Conservation (phyloP, 2,888 invertebrate species). For the Neuroscelio doddi region DNA sequence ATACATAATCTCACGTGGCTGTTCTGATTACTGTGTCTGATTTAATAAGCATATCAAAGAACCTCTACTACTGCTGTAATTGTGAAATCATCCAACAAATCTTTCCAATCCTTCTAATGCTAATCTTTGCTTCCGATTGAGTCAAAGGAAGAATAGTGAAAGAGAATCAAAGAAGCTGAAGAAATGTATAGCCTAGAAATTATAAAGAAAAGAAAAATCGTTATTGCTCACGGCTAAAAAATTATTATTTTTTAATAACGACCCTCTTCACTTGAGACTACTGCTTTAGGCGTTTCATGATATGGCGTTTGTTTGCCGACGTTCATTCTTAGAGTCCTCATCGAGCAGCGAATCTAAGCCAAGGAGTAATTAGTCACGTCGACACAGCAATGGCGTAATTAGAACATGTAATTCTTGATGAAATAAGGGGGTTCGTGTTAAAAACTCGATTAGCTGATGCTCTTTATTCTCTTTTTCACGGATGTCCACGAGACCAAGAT, state of each 20-base stretch:
- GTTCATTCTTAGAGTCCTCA: conserved; percentile 10
- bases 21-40: too few species aligned
- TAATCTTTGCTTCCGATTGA: neutral
- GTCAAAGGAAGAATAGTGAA: neutral
- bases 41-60: conserved; percentile 63
- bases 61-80: conserved; percentile 62
- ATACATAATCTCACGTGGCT: too few species aligned
- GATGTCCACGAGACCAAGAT: conserved; percentile 28
- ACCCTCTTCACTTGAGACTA: neutral
- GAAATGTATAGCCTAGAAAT: too few species aligned
- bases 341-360: conserved; percentile 28
- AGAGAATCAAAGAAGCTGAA: too few species aligned
- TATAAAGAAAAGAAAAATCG: conserved; percentile 4
- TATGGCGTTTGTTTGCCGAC: conserved; percentile 14
- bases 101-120: too few species aligned
- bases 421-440: conserved; percentile 47
- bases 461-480: conserved; percentile 18
- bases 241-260: conserved; percentile 6
- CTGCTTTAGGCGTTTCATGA: neutral
- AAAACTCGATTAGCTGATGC: conserved; percentile 48
- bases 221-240: neutral
- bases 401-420: conserved; percentile 44
- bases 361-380: conserved; percentile 30
- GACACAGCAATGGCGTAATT: conserved; percentile 40
- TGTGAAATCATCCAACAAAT: conserved; percentile 19